Conservation (phyloP, 2,888 invertebrate species). For the Aleiodes alternator region DNA sequence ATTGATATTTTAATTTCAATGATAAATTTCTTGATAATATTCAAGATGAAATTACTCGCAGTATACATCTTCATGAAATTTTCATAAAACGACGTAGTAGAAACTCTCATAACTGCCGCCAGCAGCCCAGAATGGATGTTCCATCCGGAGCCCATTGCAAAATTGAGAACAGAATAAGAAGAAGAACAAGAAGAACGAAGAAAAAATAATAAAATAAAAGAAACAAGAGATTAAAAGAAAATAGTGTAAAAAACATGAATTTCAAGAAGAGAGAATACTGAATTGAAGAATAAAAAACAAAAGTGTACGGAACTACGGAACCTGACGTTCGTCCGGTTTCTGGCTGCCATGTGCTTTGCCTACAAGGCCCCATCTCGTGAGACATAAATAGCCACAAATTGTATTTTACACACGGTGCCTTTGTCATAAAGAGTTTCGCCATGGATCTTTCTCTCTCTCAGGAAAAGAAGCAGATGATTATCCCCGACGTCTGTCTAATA, state of each 20-base stretch:
- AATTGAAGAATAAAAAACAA: slow-evolving; percentile 15
- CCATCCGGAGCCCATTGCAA: slow-evolving; percentile 5
- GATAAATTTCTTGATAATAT: slow-evolving; percentile 25
- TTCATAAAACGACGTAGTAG: slow-evolving; percentile 33
- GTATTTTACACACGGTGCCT: slow-evolving; percentile 22
- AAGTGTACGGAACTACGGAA: slow-evolving; percentile 30
- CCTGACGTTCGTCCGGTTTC: slow-evolving; percentile 37
- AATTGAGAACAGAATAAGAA: slow-evolving; percentile 15
- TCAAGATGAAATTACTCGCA: slow-evolving; percentile 26
- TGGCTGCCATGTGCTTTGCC: slow-evolving; percentile 40
- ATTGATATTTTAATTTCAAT: slow-evolving; percentile 11
- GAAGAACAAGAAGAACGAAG: not conserved
- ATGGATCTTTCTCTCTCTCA: slow-evolving; percentile 2
- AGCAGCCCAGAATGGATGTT: slow-evolving; percentile 26
- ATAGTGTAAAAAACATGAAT: not conserved
- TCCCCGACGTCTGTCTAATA: slow-evolving; percentile 27
- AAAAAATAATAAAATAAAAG: slow-evolving; percentile 6
- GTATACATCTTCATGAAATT: slow-evolving; percentile 30
- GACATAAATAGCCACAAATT: slow-evolving; percentile 36
- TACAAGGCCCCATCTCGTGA: slow-evolving; percentile 6
- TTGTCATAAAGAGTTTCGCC: slow-evolving; percentile 28
- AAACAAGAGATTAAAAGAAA: not conserved
- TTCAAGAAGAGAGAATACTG: slow-evolving; percentile 19
- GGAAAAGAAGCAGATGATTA: slow-evolving; percentile 27
- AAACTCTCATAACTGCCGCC: slow-evolving; percentile 30